A percentile compares a stretch with the other conserved stretches of the same genome.
phyloP scores from a whole-genome alignment of 2,113 vertebrate species.

The Origma solitaria region DNA sequence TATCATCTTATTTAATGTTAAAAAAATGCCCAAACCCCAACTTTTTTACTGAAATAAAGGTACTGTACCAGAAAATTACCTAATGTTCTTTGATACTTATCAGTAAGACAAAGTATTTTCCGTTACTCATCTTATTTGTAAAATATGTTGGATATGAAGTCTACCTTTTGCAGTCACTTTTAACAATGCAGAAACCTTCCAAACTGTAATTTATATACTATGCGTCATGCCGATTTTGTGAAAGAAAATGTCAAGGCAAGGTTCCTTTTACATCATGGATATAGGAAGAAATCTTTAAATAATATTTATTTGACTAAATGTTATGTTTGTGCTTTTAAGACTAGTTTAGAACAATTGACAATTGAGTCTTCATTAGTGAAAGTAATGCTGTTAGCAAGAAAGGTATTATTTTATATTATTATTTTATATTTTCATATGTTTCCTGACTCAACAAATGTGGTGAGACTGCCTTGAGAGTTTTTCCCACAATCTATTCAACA shows the following conservation, averaged over 20 bases:
- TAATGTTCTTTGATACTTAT: neutral
- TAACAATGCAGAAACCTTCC: neutral
- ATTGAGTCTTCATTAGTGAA: neutral
- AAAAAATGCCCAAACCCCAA: neutral
- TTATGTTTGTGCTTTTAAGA: neutral
- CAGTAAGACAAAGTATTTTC: neutral
- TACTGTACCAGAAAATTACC: neutral
- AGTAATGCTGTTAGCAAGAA: neutral
- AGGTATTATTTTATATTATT: neutral
- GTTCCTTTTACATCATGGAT: neutral
- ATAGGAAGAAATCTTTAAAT: neutral
- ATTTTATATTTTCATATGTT: neutral
- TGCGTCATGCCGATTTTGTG: fast-evolving
- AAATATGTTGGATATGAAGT: neutral
- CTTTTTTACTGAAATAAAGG: neutral
- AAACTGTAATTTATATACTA: neutral
- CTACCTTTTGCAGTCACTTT: neutral
- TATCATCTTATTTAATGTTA: neutral
- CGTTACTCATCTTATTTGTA: neutral
- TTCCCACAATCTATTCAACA: neutral
- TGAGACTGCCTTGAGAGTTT: neutral
- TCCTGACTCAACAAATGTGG: neutral
- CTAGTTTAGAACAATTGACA: neutral
- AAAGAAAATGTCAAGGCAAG: neutral
- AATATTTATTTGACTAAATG: neutral